These are phyloP conservation scores for Diarsia brunnea DNA, from an alignment of 2,888 invertebrate genomes.

Conservation along the genomic window DNA sequence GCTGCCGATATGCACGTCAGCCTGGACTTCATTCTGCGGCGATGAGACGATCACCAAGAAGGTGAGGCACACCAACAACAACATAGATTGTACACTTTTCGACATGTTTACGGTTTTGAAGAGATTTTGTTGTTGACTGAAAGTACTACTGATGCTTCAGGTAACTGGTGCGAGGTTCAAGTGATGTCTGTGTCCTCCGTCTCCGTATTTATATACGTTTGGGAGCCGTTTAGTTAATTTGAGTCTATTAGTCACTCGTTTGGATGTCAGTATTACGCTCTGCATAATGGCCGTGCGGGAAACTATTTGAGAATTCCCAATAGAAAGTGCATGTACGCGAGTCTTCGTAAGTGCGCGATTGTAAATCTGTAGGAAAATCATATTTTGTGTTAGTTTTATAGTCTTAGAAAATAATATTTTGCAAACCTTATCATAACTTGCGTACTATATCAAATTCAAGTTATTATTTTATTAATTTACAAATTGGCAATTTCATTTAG, in stretches of 20 bases:
- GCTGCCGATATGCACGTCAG: conserved; percentile 68
- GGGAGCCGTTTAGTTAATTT: not conserved
- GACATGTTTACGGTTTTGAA: conserved; percentile 27
- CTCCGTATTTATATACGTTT: conserved; percentile 30
- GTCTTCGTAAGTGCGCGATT: not conserved
- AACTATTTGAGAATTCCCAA: not conserved
- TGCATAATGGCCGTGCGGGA: not conserved
- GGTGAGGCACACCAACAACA: conserved; percentile 60
- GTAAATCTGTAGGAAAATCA: not conserved
- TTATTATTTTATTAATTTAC: no score
- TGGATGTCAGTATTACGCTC: not conserved
- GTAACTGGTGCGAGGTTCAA: conserved; percentile 9
- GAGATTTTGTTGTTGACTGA: not conserved
- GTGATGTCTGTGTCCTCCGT: conserved; percentile 4
- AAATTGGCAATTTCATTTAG: no score
- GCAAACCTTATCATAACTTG: not conserved
- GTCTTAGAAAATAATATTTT: not conserved
- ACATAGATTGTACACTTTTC: conserved; percentile 38
- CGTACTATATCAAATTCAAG: no score
- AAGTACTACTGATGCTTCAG: conserved; percentile 31
- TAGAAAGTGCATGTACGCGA: not conserved
- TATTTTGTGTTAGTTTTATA: not conserved
- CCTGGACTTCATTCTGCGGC: conserved; percentile 61
- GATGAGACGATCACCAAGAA: conserved; percentile 68
- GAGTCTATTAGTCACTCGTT: conserved; percentile 15